Base-by-base conservation (phyloP, 1,140 invertebrate species). In the Steinernema feltiae region DNA sequence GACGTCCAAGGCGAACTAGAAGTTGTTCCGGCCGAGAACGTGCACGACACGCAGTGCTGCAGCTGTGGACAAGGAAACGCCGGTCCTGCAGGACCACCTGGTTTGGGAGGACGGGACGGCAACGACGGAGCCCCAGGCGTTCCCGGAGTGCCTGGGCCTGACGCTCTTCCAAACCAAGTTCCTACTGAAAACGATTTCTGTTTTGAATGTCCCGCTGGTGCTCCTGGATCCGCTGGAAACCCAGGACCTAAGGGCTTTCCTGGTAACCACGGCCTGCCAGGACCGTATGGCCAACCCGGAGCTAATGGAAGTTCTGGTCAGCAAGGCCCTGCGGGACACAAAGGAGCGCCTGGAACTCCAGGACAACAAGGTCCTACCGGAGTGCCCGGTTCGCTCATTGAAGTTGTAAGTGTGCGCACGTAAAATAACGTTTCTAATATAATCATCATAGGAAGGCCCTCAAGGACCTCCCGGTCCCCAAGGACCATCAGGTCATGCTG, bases 391-490 rank as follows among this genome's bases (percentile, higher is more conserved):
- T 70, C 72, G 1, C 77, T 74, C 15, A 73, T 73, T 3, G 72
- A 73, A 1, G 74, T 75, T 0, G 77, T 74, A 7, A 70, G 70
- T 32, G 32, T 71, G 15, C 12, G 53, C 7, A n/a, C 24, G 2
- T 21, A 3, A 27, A 15, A 15, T 27, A 63, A 12, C 24, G n/a
- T 46, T 46, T 63, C 12, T 41, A 41, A 41, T 41, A 46, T 63
- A 15, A 15, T 27, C 15, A n/a, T 63, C 24, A 27, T 21, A 63
- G 53, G 53, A 63, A 46, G 77, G 77, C 15, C 77, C 77, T 63
- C 77, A 48, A n/a, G 77, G 77, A 69, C 74, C 77, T 21, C 53
- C 77, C 15, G 77, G 77, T 2, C 74, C 77, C 17, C 77, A 71
- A 35, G 78, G 78, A 1, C 30, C 76, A 7, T 46, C 77, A 0